phyloP scores from a whole-genome alignment of 2,797 vertebrate genomes.

The Vireo griseus region DNA sequence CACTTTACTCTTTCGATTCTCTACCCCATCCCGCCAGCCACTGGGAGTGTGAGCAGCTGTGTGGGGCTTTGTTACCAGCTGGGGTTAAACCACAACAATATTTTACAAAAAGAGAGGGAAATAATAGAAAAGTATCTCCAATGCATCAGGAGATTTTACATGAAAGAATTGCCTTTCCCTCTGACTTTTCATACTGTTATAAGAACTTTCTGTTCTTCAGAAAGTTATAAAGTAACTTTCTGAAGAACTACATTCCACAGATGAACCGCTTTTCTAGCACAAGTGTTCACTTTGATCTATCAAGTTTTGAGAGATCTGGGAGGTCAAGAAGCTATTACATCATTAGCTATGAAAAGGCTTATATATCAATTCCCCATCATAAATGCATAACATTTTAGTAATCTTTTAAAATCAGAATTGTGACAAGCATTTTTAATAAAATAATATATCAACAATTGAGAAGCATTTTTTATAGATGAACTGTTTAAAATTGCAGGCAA shows the following conservation, averaged over 20 bases:
- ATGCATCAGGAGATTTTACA: background rate
- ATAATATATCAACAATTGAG: background rate
- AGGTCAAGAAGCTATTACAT: background rate
- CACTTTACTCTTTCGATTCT: background rate
- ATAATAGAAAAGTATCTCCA: background rate
- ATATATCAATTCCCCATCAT: background rate
- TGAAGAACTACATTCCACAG: background rate
- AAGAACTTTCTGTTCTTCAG: too few species aligned
- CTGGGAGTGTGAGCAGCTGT: background rate
- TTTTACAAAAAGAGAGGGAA: background rate
- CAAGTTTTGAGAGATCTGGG: background rate
- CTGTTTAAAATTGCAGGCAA: background rate
- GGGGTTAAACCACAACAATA: background rate
- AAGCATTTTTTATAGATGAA: background rate
- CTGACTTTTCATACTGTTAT: background rate
- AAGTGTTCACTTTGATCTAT: background rate
- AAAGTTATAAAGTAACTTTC: background rate
- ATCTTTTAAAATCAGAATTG: background rate
- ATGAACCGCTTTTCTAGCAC: background rate
- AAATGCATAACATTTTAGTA: background rate
- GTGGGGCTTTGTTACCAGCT: background rate
- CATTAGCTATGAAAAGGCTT: background rate
- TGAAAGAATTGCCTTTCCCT: background rate
- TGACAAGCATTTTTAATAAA: background rate
- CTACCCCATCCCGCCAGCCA: background rate